Conservation (phyloP, 2,888 invertebrate genomes). For the Aplocera efformata region DNA sequence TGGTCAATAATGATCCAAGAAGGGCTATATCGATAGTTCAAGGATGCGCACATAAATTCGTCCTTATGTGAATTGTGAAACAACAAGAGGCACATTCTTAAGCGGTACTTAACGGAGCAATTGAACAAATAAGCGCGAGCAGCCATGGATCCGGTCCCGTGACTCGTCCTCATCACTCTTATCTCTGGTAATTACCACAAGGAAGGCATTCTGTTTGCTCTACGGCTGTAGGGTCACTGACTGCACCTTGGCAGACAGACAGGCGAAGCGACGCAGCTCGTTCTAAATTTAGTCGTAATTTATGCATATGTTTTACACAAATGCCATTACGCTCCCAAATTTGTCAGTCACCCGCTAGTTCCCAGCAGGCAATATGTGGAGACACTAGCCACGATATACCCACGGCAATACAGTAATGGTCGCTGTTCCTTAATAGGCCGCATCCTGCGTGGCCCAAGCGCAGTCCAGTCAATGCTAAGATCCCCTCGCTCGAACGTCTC, state of each 20-base stretch:
- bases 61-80: constrained; percentile 70
- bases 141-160: constrained; percentile 69
- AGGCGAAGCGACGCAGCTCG: constrained; percentile 10
- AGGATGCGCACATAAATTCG: constrained; percentile 27
- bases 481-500: constrained; percentile 45
- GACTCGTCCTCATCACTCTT: constrained; percentile 49
- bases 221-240: constrained; percentile 6
- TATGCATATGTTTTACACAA: constrained; percentile 2
- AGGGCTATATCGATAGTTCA: too few species aligned
- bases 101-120: constrained; percentile 60
- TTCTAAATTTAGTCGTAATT: constrained; percentile 9
- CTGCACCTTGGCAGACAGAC: constrained; percentile 19
- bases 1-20: too few species aligned
- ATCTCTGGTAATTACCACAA: constrained; percentile 11
- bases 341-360: constrained; percentile 44
- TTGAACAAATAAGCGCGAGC: constrained; percentile 72
- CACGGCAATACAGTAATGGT: constrained; percentile 78
- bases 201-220: constrained; percentile 1
- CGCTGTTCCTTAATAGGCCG: constrained; percentile 72
- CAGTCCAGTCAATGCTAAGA: constrained; percentile 74
- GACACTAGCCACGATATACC: constrained; percentile 70
- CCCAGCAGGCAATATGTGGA: constrained; percentile 57
- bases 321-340: constrained; percentile 29
- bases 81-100: constrained; percentile 47
- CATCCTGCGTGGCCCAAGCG: constrained; percentile 69